Base-by-base conservation (phyloP, 2,797 vertebrate species). In the Margarornis squamiger region DNA sequence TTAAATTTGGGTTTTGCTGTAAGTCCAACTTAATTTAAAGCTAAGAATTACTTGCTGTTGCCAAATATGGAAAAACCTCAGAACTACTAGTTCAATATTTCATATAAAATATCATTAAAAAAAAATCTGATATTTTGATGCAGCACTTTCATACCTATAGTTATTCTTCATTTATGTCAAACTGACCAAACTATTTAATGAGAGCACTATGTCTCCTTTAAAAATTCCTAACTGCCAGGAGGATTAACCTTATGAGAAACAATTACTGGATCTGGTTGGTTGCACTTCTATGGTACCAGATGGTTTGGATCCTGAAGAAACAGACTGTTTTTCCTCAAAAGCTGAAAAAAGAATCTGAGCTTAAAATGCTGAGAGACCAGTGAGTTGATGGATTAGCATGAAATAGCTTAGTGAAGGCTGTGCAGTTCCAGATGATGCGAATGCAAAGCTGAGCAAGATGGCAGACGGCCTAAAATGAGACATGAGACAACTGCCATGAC, bases 301-400 rank as follows among this genome's bases (percentile, higher is more conserved):
- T 7, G 72, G 55, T 97, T 96, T 95, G 93, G 88, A 90, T 97
- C 95, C 95, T 62, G 96, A 94, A 95, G 97, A 93, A 96, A 97
- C 41, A 86, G 95, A 85, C 29, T 95, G 83, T 70, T 88, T 97
- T 97, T 96, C 95, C 94, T 93, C 96, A 94, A 95, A 93, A 95
- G 93, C 96, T 98, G 95, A 90, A 97, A 98, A 95, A 96, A 96
- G 39, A 97, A 93, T 38, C 88, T 61, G 71, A 82, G 13, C 49
- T 94, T 90, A 93, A 94, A 93, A 88, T 71, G 22, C 46, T 88
- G 82, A 81, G n/a, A 52, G 16, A 59, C 38, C 27, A 73, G 79
- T 55, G 43, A 48, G 34, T 75, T 45, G 48, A 70, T 74, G 55
- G 67, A 70, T 90, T 81, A 82, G n/a, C 55, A 71, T 52, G 36